Evolutionary conservation across 2,797 vertebrate species (phyloP).

Genomic region (Coracias cyanogaster): DNA sequence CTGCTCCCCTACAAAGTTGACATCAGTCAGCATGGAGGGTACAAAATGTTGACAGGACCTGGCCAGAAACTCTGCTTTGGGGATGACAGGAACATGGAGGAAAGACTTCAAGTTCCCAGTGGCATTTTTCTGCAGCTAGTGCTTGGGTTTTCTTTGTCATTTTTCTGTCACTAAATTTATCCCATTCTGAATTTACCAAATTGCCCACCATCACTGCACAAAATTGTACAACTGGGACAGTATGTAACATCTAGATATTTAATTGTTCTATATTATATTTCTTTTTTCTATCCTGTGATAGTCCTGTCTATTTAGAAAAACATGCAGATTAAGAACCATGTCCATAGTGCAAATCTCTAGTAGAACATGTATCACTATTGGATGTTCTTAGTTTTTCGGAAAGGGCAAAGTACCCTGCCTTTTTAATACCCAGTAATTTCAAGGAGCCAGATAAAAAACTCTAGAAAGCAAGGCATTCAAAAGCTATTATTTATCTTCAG

Average conservation of each 20-base stretch:
- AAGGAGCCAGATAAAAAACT: neutral
- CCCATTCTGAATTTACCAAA: fast-evolving
- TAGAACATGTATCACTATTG: neutral
- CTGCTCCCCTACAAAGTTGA: neutral
- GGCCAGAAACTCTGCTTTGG: neutral
- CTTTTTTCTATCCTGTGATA: neutral
- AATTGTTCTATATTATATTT: neutral
- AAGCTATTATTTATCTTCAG: neutral
- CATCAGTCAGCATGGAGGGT: neutral
- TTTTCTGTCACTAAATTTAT: neutral
- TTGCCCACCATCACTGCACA: neutral
- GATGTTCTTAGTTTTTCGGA: neutral
- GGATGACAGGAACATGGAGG: neutral
- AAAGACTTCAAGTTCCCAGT: neutral
- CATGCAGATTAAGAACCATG: neutral
- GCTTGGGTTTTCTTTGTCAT: neutral
- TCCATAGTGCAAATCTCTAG: neutral
- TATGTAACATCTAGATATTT: neutral
- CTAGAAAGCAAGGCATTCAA: neutral
- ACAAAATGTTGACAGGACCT: neutral
- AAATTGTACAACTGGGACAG: neutral
- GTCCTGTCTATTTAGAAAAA: neutral
- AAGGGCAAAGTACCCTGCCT: neutral
- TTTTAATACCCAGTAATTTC: neutral
- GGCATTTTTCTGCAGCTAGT: neutral